A percentile compares a stretch with the other conserved stretches of the same genome.
Evolutionary conservation across 2,888 invertebrate genomes (phyloP).

Genomic region (Exocentrus adspersus): DNA sequence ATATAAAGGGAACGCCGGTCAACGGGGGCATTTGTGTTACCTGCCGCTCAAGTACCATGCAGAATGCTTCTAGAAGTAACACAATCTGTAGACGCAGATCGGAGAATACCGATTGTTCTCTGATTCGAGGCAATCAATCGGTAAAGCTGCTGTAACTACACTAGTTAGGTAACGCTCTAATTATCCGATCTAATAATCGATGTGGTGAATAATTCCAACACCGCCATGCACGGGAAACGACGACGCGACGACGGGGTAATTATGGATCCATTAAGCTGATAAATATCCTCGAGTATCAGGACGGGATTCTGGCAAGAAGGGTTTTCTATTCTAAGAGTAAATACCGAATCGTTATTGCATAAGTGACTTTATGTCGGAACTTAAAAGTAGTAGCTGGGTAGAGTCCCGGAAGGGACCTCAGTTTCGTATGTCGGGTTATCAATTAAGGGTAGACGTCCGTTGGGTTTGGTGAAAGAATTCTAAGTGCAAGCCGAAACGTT

Average conservation of each 20-base stretch:
- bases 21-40: too few relatives aligned
- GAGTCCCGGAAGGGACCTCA: too few relatives aligned
- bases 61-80: too few relatives aligned
- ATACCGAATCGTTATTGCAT: neutral
- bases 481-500: too few relatives aligned
- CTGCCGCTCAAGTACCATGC: too few relatives aligned
- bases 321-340: neutral
- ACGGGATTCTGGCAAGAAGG: neutral
- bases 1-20: too few relatives aligned
- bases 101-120: too few relatives aligned
- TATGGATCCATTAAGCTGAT: constrained; percentile 25
- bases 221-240: constrained; percentile 1
- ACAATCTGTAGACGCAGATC: too few relatives aligned
- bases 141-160: constrained; percentile 12
- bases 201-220: constrained; percentile 26
- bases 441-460: too few relatives aligned
- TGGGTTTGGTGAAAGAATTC: too few relatives aligned
- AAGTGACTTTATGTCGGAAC: neutral
- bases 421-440: too few relatives aligned
- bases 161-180: constrained; percentile 25
- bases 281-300: constrained; percentile 7
- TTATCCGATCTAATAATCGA: constrained; percentile 28
- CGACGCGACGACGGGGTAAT: constrained; percentile 10
- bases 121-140: constrained; percentile 9
- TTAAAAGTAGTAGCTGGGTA: too few relatives aligned